These are phyloP conservation scores for Proterorhinus semilunaris DNA, from an alignment of 2,113 vertebrate genomes.

Conservation along the genomic window DNA sequence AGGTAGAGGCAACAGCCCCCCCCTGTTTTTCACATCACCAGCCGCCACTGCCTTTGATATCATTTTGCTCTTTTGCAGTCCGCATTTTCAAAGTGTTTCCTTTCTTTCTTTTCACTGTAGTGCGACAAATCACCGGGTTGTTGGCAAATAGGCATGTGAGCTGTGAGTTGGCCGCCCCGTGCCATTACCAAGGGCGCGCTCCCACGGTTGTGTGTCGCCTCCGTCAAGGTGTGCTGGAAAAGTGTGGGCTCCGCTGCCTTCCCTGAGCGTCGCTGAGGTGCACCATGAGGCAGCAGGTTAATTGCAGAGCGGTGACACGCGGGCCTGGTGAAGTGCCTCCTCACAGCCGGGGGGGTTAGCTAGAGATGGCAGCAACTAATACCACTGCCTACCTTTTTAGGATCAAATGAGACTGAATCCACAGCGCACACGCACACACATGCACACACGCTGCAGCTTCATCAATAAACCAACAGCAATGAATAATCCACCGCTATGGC, in stretches of 20 bases:
- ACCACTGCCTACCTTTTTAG: too few species aligned
- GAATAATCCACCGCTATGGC: constrained; percentile 67
- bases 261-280: neutral
- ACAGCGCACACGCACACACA: constrained; percentile 2
- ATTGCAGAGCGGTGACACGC: constrained; percentile 3
- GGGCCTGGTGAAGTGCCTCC: neutral
- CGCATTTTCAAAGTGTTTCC: too few species aligned
- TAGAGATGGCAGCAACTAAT: too few species aligned
- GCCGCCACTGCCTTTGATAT: too few species aligned
- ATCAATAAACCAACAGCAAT: constrained; percentile 69
- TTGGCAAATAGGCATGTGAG: too few species aligned
- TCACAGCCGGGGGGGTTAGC: neutral
- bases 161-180: too few species aligned
- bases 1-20: too few species aligned
- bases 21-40: too few species aligned
- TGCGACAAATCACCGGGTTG: too few species aligned
- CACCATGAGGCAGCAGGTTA: neutral
- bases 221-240: neutral
- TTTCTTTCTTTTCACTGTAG: too few species aligned
- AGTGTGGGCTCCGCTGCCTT: neutral
- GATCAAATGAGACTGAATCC: neutral
- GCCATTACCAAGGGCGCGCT: neutral
- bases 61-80: too few species aligned
- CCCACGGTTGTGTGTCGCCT: neutral
- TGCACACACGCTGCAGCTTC: constrained; percentile 1